These are phyloP conservation scores for Lymantria dispar DNA, from an alignment of 2,888 invertebrate genomes.

Conservation along the genomic window DNA sequence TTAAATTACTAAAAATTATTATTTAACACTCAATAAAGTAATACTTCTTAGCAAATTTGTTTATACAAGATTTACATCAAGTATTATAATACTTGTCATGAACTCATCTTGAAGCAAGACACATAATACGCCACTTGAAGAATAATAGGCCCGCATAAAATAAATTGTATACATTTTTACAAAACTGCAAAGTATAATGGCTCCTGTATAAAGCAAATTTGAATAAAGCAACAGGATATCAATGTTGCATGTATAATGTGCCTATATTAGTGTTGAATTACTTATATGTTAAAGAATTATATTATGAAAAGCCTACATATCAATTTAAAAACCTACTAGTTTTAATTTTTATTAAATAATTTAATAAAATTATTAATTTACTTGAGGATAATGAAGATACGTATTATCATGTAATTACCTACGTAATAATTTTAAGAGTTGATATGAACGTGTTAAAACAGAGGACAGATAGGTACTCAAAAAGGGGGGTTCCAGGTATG, in stretches of 20 bases:
- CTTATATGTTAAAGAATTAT: conserved; percentile 7
- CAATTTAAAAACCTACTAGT: neutral
- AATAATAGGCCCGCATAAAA: conserved; percentile 60
- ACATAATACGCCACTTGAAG: conserved; percentile 45
- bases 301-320: too few relatives aligned
- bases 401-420: too few relatives aligned
- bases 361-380: too few relatives aligned
- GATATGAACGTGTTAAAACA: too few relatives aligned
- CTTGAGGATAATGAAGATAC: too few relatives aligned
- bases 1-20: too few relatives aligned
- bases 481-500: too few relatives aligned
- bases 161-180: conserved; percentile 46
- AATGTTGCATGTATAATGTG: conserved; percentile 18
- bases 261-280: conserved; percentile 25
- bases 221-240: conserved; percentile 46
- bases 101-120: conserved; percentile 43
- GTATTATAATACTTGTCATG: conserved; percentile 31
- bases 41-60: conserved; percentile 12
- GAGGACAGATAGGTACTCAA: too few relatives aligned
- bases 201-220: conserved; percentile 36
- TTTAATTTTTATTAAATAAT: neutral
- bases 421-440: too few relatives aligned
- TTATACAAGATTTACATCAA: too few relatives aligned
- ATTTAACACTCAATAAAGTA: too few relatives aligned
- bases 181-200: conserved; percentile 41